phyloP scores from a whole-genome alignment of 2,888 invertebrate genomes.

The Napeogenes inachia region DNA sequence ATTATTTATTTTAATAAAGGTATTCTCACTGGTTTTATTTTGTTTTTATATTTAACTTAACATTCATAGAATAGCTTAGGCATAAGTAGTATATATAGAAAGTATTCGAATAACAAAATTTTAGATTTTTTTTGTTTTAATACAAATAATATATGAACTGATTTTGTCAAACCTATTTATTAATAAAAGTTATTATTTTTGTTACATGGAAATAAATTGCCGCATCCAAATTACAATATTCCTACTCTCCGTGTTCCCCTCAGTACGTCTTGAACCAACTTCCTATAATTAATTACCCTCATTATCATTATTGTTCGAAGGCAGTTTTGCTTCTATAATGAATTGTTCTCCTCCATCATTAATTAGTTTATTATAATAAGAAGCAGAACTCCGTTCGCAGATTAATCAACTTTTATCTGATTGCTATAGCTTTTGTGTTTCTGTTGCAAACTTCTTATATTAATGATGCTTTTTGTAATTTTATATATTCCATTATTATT shows the following conservation, averaged over 20 bases:
- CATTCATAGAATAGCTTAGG: too few species aligned
- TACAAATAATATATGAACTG: too few species aligned
- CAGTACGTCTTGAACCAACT: conserved; percentile 73
- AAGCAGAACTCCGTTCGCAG: conserved; percentile 66
- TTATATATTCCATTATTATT: not conserved
- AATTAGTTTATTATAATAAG: conserved; percentile 79
- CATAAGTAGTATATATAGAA: too few species aligned
- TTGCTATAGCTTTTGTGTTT: conserved; percentile 56
- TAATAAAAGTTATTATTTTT: too few species aligned
- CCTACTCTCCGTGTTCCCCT: conserved; percentile 44
- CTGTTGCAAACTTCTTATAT: conserved; percentile 30
- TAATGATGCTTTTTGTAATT: conserved; percentile 22
- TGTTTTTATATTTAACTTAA: too few species aligned
- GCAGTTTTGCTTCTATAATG: conserved; percentile 78
- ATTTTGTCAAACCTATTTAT: too few species aligned
- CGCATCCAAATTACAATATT: conserved; percentile 38
- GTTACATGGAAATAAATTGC: conserved; percentile 23
- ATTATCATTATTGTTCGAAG: conserved; percentile 78
- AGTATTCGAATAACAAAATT: too few species aligned
- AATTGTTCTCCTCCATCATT: conserved; percentile 76
- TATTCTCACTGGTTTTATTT: too few species aligned
- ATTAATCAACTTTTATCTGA: conserved; percentile 76
- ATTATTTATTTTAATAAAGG: not conserved
- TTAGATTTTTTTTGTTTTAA: too few species aligned
- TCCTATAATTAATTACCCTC: conserved; percentile 78